phyloP scores from a whole-genome alignment of 2,797 vertebrate species.

The Sternotherus odoratus region DNA sequence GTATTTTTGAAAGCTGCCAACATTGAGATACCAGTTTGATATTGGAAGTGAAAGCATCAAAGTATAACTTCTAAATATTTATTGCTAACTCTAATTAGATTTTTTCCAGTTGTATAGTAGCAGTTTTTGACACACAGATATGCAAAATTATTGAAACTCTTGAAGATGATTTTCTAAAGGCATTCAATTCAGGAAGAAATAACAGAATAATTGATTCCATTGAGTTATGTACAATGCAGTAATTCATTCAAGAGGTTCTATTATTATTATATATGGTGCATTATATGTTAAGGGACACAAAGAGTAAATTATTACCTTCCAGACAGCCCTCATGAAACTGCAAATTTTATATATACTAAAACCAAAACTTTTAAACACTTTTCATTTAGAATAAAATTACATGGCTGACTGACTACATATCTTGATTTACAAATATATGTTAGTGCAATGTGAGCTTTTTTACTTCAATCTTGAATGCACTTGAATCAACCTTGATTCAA shows the following conservation, averaged over 20 bases:
- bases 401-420: neutral
- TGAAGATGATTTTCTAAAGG: conserved; percentile 44
- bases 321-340: neutral
- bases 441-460: neutral
- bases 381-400: neutral
- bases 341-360: neutral
- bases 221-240: conserved; percentile 47
- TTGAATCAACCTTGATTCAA: neutral
- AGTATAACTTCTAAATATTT: conserved; percentile 53
- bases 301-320: conserved; percentile 11
- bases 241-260: conserved; percentile 28
- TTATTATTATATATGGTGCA: neutral
- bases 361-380: neutral
- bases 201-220: conserved; percentile 36
- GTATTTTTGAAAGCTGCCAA: conserved; percentile 11
- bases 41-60: conserved; percentile 33
- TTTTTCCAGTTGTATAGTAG: conserved; percentile 14
- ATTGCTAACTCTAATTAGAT: conserved; percentile 36
- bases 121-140: conserved; percentile 39
- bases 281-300: conserved; percentile 5
- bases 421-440: neutral
- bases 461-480: neutral
- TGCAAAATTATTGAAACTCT: conserved; percentile 15
- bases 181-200: conserved; percentile 16
- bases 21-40: conserved; percentile 2